Conservation (phyloP, 2,113 vertebrate genomes). For the Istiophorus platypterus region DNA sequence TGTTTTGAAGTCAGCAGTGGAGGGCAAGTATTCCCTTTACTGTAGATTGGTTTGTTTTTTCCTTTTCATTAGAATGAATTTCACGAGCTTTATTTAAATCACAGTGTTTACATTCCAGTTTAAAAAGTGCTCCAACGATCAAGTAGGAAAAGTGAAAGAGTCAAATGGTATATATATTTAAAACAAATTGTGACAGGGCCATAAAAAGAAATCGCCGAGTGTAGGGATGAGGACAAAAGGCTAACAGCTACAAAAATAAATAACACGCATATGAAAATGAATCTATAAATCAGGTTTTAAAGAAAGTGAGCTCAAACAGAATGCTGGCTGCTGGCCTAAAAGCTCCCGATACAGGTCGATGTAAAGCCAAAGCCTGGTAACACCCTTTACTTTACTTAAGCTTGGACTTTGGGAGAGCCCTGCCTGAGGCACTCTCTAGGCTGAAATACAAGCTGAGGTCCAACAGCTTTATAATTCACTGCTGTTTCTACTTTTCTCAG, state of each 20-base stretch:
- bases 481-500: slow-evolving; percentile 3
- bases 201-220: not conserved
- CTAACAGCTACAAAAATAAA: not conserved
- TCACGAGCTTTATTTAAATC: slow-evolving; percentile 43
- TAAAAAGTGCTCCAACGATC: slow-evolving; percentile 11
- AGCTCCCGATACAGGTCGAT: slow-evolving; percentile 3
- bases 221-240: slow-evolving; percentile 7
- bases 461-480: slow-evolving; percentile 29
- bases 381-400: slow-evolving; percentile 42
- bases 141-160: slow-evolving; percentile 6
- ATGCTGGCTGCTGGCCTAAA: slow-evolving; percentile 7
- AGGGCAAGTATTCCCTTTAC: slow-evolving; percentile 29
- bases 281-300: not conserved
- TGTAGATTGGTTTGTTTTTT: slow-evolving; percentile 15
- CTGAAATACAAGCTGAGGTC: slow-evolving; percentile 44
- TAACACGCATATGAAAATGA: slow-evolving; percentile 12
- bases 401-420: slow-evolving; percentile 44
- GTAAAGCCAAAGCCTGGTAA: slow-evolving; percentile 31
- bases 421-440: slow-evolving; percentile 41
- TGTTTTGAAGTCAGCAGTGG: slow-evolving; percentile 29
- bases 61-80: slow-evolving; percentile 38
- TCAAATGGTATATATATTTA: slow-evolving; percentile 1
- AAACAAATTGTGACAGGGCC: slow-evolving; percentile 14
- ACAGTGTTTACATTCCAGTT: slow-evolving; percentile 8
- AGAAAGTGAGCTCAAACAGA: slow-evolving; percentile 9